phyloP scores from a whole-genome alignment of 2,113 vertebrate species.

The Falco punctatus region DNA sequence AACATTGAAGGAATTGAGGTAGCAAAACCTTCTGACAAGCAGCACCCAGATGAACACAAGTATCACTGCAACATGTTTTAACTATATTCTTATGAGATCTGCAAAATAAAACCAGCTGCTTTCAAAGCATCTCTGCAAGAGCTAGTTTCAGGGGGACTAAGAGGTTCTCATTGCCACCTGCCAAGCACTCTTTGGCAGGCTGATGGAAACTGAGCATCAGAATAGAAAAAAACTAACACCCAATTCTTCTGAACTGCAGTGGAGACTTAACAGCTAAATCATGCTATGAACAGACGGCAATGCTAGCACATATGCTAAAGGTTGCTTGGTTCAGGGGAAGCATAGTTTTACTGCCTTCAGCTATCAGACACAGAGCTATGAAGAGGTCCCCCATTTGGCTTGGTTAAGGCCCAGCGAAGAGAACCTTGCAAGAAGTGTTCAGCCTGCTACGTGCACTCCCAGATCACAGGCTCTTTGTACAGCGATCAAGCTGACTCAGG shows the following conservation, averaged over 20 bases:
- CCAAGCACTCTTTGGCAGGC: not conserved
- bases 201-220: not conserved
- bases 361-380: not conserved
- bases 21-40: not conserved
- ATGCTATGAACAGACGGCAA: not conserved
- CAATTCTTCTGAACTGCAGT: not conserved
- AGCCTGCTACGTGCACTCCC: not conserved
- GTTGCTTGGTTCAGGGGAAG: not conserved
- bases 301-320: not conserved
- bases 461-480: accelerated
- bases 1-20: not conserved
- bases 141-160: not conserved
- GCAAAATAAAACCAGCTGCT: not conserved
- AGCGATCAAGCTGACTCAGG: not conserved
- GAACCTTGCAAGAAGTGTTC: not conserved
- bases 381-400: not conserved
- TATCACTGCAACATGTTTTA: not conserved
- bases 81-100: not conserved
- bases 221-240: not conserved
- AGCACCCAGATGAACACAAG: not conserved
- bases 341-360: not conserved
- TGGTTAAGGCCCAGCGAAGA: not conserved
- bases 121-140: not conserved
- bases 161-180: not conserved
- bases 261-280: not conserved